Conservation (phyloP, 2,888 invertebrate species). For the Eupithecia pulchellata region DNA sequence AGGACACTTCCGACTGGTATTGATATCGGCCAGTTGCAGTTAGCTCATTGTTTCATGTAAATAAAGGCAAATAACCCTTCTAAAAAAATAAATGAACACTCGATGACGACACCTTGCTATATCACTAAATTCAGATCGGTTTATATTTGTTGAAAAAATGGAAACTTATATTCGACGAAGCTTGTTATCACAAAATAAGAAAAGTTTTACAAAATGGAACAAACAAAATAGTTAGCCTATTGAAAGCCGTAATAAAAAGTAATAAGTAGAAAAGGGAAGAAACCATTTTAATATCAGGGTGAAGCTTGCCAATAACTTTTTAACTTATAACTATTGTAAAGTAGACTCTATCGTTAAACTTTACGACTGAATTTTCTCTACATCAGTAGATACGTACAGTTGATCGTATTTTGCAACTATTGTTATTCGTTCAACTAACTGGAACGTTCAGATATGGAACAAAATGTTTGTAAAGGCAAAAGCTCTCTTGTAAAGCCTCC, state of each 20-base stretch:
- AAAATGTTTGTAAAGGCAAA: not conserved
- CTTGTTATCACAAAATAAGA: conserved; percentile 1
- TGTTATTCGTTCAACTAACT: not conserved
- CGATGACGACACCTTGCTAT: not conserved
- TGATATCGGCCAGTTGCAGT: no score
- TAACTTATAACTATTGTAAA: not conserved
- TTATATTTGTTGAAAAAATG: not conserved
- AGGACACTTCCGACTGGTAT: no score
- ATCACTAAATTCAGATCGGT: not conserved
- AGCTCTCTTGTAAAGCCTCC: not conserved
- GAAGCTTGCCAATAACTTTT: not conserved
- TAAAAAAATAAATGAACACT: no score
- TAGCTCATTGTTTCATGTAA: no score
- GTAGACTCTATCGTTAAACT: not conserved
- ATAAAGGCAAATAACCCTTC: no score
- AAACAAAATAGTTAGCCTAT: conserved; percentile 15
- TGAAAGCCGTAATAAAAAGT: conserved; percentile 4
- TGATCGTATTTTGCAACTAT: not conserved
- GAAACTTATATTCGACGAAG: not conserved
- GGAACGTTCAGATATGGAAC: not conserved
- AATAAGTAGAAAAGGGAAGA: conserved; percentile 1
- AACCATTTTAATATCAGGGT: conserved; percentile 2
- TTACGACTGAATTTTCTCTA: not conserved
- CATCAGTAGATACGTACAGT: not conserved
- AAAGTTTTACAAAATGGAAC: conserved; percentile 2